Conservation (phyloP, 1,140 invertebrate genomes). For the Triops longicaudatus region DNA sequence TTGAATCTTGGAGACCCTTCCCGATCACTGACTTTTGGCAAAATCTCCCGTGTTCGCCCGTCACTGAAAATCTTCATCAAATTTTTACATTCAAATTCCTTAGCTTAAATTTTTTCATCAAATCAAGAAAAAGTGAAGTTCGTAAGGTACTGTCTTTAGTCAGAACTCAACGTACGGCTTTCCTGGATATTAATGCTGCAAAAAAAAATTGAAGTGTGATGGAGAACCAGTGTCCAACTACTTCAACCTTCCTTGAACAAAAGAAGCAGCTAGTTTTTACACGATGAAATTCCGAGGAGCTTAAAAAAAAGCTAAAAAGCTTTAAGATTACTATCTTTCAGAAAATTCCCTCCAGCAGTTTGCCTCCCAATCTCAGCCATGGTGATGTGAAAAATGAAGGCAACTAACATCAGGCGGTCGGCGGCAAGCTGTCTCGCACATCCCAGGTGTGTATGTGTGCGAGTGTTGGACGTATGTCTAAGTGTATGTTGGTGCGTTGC, state of each 20-base stretch:
- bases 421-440: constrained; percentile 9
- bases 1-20: neutral
- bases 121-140: too few species aligned
- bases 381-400: neutral
- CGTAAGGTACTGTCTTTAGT: too few species aligned
- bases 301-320: neutral
- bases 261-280: too few species aligned
- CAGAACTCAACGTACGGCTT: too few species aligned
- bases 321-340: neutral
- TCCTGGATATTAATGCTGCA: too few species aligned
- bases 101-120: too few species aligned
- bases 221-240: too few species aligned
- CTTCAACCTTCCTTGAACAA: too few species aligned
- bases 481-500: neutral
- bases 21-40: neutral
- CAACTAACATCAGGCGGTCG: neutral
- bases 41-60: neutral
- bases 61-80: neutral
- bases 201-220: too few species aligned
- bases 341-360: neutral
- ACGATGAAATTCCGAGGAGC: too few species aligned
- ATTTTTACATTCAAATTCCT: too few species aligned
- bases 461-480: too few species aligned
- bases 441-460: neutral
- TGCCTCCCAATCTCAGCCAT: neutral